Conservation (phyloP, 2,113 vertebrate genomes). For the Protobothrops flavoviridis region DNA sequence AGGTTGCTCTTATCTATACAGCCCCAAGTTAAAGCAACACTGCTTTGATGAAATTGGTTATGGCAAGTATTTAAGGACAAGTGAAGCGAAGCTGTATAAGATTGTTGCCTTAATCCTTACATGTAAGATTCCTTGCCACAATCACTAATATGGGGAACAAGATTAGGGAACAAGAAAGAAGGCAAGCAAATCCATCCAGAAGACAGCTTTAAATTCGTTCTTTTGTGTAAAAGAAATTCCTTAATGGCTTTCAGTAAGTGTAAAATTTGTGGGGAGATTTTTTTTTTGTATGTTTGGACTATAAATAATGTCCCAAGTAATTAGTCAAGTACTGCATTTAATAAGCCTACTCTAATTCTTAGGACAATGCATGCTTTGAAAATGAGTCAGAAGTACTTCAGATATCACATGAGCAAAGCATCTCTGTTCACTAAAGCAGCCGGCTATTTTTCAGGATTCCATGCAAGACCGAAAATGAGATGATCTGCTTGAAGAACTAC, state of each 20-base stretch:
- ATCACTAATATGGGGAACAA: background rate
- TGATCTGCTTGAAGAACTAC: background rate
- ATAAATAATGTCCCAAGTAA: constrained; percentile 13
- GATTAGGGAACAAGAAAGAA: background rate
- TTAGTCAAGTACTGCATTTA: constrained; percentile 8
- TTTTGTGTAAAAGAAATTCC: background rate
- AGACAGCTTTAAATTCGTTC: background rate
- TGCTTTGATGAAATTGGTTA: background rate
- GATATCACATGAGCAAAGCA: background rate
- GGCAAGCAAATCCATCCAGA: background rate
- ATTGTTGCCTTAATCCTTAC: background rate
- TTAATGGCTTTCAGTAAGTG: constrained; percentile 11
- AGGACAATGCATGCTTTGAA: background rate
- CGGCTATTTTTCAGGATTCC: background rate
- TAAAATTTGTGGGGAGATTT: background rate
- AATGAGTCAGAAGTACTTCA: background rate
- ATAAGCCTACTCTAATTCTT: background rate
- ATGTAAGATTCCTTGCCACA: background rate
- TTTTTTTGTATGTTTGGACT: background rate
- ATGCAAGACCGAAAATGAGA: background rate
- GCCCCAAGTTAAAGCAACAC: background rate
- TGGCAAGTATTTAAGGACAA: background rate
- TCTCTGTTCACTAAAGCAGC: background rate
- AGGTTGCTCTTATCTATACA: background rate
- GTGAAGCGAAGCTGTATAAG: background rate